Percentiles rank a stretch among this genome's conserved stretches.
Evolutionary conservation across 2,113 vertebrate genomes (phyloP).

Genomic region (Clupea harengus): DNA sequence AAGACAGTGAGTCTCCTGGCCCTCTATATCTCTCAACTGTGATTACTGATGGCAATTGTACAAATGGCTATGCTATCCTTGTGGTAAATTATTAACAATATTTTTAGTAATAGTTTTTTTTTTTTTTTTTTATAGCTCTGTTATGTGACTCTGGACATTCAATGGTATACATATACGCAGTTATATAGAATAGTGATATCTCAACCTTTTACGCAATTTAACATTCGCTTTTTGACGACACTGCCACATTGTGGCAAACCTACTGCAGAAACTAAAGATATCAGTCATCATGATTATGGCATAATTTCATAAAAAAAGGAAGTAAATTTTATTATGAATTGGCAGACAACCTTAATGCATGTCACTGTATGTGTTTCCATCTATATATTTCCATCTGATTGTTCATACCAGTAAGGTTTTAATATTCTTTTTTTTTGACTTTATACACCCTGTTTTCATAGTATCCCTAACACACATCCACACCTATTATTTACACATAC

Average conservation of each 20-base stretch:
- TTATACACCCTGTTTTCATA: conserved; percentile 15
- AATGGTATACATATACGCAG: background rate
- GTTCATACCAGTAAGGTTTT: conserved; percentile 13
- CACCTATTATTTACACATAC: background rate
- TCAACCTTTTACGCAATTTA: conserved; percentile 4
- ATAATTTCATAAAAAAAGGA: background rate
- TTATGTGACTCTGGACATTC: conserved; percentile 19
- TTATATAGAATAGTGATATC: conserved; percentile 6
- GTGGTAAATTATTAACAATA: background rate
- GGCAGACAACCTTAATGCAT: conserved; percentile 17
- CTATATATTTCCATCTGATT: background rate
- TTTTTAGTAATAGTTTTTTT: background rate
- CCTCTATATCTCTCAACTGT: background rate
- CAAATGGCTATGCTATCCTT: conserved; percentile 17
- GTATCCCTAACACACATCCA: background rate
- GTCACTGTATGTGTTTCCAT: conserved; percentile 3
- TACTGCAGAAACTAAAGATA: conserved; percentile 3
- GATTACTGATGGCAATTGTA: conserved; percentile 6
- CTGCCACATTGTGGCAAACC: conserved; percentile 7
- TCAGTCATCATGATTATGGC: conserved; percentile 11
- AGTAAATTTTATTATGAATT: conserved; percentile 7
- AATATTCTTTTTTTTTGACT: background rate
- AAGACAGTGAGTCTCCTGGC: background rate
- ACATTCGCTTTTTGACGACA: conserved; percentile 18
- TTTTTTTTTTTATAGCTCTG: background rate